These are phyloP conservation scores for Leptodactylus fallax DNA, from an alignment of 2,797 vertebrate genomes.

Conservation along the genomic window DNA sequence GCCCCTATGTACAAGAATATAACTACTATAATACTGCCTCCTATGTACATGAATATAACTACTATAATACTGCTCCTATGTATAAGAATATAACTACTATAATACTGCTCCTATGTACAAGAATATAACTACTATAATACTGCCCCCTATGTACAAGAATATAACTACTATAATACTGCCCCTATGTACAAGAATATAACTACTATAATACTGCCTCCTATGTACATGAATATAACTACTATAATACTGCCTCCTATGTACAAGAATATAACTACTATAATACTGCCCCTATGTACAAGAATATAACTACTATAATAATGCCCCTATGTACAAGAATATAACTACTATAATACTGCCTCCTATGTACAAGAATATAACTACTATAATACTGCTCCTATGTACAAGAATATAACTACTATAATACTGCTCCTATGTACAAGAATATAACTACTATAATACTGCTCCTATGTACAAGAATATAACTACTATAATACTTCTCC, in stretches of 20 bases:
- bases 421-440: conserved; percentile 1
- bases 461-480: not conserved
- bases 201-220: conserved; percentile 14
- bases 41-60: conserved; percentile 11
- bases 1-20: conserved; percentile 2
- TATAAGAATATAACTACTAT: conserved; percentile 12
- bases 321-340: too few species aligned
- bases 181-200: conserved; percentile 15
- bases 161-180: conserved; percentile 9
- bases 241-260: conserved; percentile 8
- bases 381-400: not conserved
- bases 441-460: conserved; percentile 7
- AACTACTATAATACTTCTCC: conserved; percentile 17
- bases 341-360: too few species aligned
- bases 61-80: conserved; percentile 5
- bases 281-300: not conserved
- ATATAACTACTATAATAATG: not conserved
- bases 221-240: conserved; percentile 7
- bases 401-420: conserved; percentile 10
- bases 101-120: conserved; percentile 1
- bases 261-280: conserved; percentile 15
- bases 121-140: conserved; percentile 12
- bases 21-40: conserved; percentile 13
- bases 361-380: too few species aligned
- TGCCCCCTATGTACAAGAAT: not conserved